Conservation (phyloP, 1,140 invertebrate species). For the Probaryconus sp. region DNA sequence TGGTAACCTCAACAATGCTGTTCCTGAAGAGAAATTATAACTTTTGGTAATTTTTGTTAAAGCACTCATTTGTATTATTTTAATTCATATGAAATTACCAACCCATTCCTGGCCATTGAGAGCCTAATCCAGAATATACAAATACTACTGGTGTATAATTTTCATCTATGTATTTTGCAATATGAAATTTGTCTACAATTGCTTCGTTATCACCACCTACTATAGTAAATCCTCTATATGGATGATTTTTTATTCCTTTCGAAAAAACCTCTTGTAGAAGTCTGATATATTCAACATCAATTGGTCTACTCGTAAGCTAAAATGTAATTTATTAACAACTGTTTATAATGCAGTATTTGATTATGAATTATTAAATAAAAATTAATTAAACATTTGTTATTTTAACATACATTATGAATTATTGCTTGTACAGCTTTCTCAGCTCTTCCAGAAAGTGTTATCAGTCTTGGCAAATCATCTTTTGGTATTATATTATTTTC, state of each 20-base stretch:
- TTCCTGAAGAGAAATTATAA: no score
- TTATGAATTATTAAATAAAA: neutral
- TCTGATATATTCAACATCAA: constrained; percentile 80
- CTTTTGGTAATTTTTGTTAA: no score
- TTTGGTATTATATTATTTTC: constrained; percentile 75
- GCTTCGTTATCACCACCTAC: constrained; percentile 73
- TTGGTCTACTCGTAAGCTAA: constrained; percentile 75
- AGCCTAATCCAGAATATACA: constrained; percentile 94
- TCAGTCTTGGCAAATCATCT: constrained; percentile 81
- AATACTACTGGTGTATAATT: constrained; percentile 89
- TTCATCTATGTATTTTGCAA: constrained; percentile 81
- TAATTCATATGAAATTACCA: no score
- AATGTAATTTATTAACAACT: no score
- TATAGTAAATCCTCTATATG: constrained; percentile 81
- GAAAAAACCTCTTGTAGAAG: constrained; percentile 78
- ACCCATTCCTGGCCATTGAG: constrained; percentile 93
- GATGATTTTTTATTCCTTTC: constrained; percentile 80
- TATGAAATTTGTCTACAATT: constrained; percentile 73
- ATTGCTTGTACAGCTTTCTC: constrained; percentile 85
- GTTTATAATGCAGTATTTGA: no score
- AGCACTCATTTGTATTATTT: no score
- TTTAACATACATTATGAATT: constrained; percentile 80
- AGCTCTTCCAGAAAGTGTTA: constrained; percentile 83
- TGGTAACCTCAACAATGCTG: no score
- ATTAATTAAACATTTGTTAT: neutral